These are phyloP conservation scores for Enteromius unitaeniatus DNA, from an alignment of 2,797 vertebrate species.

Conservation along the genomic window DNA sequence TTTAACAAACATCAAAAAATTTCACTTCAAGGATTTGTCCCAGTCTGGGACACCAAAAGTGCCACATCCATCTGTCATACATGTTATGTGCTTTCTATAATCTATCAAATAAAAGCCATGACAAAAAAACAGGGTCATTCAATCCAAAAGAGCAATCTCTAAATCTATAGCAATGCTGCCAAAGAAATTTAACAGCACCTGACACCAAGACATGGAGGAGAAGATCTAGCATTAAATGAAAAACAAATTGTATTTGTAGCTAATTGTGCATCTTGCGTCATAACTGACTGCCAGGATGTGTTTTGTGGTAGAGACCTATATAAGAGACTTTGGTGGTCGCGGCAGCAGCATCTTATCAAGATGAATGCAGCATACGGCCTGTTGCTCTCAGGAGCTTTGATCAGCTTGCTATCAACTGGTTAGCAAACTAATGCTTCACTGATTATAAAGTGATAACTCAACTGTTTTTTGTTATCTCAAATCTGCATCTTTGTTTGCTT, in stretches of 20 bases:
- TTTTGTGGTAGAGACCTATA: neutral
- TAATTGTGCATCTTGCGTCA: neutral
- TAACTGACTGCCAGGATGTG: neutral
- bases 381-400: slow-evolving; percentile 37
- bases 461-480: neutral
- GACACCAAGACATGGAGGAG: neutral
- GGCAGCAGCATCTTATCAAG: neutral
- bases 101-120: neutral
- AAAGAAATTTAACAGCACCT: neutral
- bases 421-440: neutral
- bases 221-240: neutral
- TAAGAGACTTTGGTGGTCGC: slow-evolving; percentile 9
- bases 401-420: slow-evolving; percentile 29
- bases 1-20: neutral
- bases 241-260: neutral
- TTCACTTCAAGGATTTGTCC: neutral
- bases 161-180: neutral
- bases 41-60: neutral
- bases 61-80: neutral
- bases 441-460: neutral
- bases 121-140: neutral
- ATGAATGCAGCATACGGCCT: slow-evolving; percentile 35
- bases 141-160: neutral
- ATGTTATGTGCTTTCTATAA: neutral
- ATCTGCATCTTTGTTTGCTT: neutral